A percentile compares a stretch with the other conserved stretches of the same genome.
These are phyloP conservation scores for Drosophila kikkawai DNA, from an alignment of 1,140 invertebrate genomes.

Conservation along the genomic window DNA sequence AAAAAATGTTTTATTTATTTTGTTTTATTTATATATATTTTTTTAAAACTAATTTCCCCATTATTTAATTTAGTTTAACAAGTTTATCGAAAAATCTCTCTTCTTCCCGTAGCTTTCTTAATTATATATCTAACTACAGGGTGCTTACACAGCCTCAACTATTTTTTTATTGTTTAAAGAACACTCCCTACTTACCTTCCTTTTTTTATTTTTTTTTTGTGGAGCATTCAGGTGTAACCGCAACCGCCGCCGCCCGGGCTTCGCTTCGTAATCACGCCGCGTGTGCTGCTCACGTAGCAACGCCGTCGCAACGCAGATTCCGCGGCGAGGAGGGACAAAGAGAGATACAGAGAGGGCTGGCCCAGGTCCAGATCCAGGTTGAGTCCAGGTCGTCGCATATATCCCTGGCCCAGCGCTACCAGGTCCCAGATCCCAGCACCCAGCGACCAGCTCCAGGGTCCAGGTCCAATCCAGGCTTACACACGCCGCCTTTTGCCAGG, in stretches of 20 bases:
- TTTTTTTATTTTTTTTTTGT: neutral
- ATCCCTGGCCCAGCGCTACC: constrained; percentile 24
- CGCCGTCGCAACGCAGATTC: constrained; percentile 49
- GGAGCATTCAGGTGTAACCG: constrained; percentile 60
- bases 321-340: constrained; percentile 6
- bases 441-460: constrained; percentile 41
- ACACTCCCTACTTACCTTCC: neutral
- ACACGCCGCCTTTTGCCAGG: constrained; percentile 6
- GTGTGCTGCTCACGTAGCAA: constrained; percentile 76
- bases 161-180: neutral
- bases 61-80: neutral
- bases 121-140: neutral
- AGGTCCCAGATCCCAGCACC: constrained; percentile 25
- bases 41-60: neutral
- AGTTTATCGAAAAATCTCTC: neutral
- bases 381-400: constrained; percentile 18
- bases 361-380: constrained; percentile 13
- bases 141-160: neutral
- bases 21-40: too few relatives aligned
- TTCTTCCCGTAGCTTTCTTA: neutral
- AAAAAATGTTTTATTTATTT: too few relatives aligned
- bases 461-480: constrained; percentile 33
- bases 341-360: constrained; percentile 14
- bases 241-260: constrained; percentile 61
- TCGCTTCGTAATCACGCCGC: constrained; percentile 65